These are phyloP conservation scores for Epinotia ramella DNA, from an alignment of 2,888 invertebrate genomes.

Conservation along the genomic window DNA sequence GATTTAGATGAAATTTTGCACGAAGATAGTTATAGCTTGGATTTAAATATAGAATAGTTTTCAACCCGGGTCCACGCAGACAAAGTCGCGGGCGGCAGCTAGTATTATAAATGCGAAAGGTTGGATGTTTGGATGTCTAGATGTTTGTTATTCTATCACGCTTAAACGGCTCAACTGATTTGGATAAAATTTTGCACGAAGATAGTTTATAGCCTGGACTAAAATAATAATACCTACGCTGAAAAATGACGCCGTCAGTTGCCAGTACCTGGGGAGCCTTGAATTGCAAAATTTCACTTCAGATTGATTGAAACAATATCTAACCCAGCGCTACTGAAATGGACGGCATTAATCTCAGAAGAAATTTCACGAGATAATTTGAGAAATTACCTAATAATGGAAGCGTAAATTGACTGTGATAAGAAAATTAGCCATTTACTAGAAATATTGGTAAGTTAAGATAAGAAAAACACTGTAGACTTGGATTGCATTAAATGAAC, in stretches of 20 bases:
- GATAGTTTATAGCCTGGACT: too few species aligned
- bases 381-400: slow-evolving; percentile 14
- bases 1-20: too few species aligned
- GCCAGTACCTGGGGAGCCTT: background rate
- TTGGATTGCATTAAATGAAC: background rate
- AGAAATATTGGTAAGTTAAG: background rate
- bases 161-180: too few species aligned
- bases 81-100: too few species aligned
- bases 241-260: background rate
- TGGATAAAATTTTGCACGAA: too few species aligned
- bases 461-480: background rate
- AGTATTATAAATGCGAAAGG: too few species aligned
- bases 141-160: too few species aligned
- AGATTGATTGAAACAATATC: slow-evolving; percentile 26
- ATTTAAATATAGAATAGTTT: too few species aligned
- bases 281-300: slow-evolving; percentile 16
- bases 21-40: too few species aligned
- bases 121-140: too few species aligned
- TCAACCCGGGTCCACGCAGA: too few species aligned
- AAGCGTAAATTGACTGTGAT: slow-evolving; percentile 6
- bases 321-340: slow-evolving; percentile 16
- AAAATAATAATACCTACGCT: too few species aligned
- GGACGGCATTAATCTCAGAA: slow-evolving; percentile 1
- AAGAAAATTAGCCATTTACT: slow-evolving; percentile 4
- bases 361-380: slow-evolving; percentile 14